Conservation (phyloP, 2,888 invertebrate genomes). For the Ecliptopera silaceata region DNA sequence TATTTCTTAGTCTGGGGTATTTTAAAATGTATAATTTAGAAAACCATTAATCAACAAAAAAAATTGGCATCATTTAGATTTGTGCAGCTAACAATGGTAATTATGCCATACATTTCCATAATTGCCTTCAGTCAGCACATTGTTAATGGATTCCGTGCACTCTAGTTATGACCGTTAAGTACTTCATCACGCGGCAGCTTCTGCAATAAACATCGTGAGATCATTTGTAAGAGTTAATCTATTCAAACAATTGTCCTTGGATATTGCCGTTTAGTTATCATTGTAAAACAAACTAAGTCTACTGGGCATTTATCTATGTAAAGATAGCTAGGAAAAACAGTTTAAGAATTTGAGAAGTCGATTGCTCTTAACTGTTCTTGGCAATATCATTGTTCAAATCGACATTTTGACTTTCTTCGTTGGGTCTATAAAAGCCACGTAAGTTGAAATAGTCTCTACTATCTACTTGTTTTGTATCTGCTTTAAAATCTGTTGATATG, state of each 20-base stretch:
- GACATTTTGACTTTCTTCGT: no score
- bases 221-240: conserved; percentile 7
- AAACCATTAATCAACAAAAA: no score
- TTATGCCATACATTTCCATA: conserved; percentile 47
- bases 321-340: no score
- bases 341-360: no score
- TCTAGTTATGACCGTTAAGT: conserved; percentile 6
- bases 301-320: not conserved
- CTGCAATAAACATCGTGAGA: conserved; percentile 17
- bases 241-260: conserved; percentile 3
- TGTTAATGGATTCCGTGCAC: conserved; percentile 38
- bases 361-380: no score
- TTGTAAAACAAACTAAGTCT: not conserved
- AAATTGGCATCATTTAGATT: no score
- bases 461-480: not conserved
- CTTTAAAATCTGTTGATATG: not conserved
- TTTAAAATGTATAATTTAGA: no score
- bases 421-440: no score
- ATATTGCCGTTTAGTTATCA: not conserved
- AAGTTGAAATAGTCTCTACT: not conserved
- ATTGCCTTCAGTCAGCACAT: conserved; percentile 54
- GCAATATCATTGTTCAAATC: no score
- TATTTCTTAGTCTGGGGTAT: no score
- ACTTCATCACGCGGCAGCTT: conserved; percentile 6
- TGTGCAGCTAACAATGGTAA: not conserved